phyloP scores from a whole-genome alignment of 2,888 invertebrate genomes.

The Bhutanitis thaidina region DNA sequence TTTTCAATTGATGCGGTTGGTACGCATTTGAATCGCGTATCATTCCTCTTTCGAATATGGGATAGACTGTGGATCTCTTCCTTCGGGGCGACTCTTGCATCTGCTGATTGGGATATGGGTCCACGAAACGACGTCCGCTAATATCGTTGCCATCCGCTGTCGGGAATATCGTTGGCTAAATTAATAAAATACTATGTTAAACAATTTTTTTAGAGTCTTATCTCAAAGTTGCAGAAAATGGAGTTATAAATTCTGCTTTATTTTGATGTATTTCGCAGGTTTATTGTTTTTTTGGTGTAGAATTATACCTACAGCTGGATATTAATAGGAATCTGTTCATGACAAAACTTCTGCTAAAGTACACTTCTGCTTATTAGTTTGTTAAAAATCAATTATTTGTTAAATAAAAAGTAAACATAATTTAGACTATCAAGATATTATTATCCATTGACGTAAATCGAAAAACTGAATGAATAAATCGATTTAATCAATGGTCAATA shows the following conservation, averaged over 20 bases:
- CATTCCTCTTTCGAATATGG: constrained; percentile 46
- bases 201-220: constrained; percentile 3
- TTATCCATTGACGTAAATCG: constrained; percentile 25
- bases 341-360: too few species aligned
- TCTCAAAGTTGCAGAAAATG: too few species aligned
- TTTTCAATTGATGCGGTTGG: constrained; percentile 48
- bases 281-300: too few species aligned
- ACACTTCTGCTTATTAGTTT: too few species aligned
- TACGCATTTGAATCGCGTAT: constrained; percentile 38
- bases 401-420: too few species aligned
- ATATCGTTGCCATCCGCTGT: constrained; percentile 75
- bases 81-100: constrained; percentile 69
- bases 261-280: too few species aligned
- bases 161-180: constrained; percentile 66
- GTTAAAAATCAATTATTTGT: too few species aligned
- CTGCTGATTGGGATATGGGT: constrained; percentile 69
- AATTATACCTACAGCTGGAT: too few species aligned
- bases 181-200: constrained; percentile 54
- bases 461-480: constrained; percentile 1
- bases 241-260: too few species aligned
- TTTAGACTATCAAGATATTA: constrained; percentile 20
- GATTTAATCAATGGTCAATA: constrained; percentile 35
- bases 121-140: constrained; percentile 65
- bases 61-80: constrained; percentile 60
- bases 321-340: too few species aligned